A percentile compares a stretch with the other conserved stretches of the same genome.
Conservation (phyloP, 30 jellyfish, hydroid and myxozoan genomes). For the Phacellophora camtschatica region DNA sequence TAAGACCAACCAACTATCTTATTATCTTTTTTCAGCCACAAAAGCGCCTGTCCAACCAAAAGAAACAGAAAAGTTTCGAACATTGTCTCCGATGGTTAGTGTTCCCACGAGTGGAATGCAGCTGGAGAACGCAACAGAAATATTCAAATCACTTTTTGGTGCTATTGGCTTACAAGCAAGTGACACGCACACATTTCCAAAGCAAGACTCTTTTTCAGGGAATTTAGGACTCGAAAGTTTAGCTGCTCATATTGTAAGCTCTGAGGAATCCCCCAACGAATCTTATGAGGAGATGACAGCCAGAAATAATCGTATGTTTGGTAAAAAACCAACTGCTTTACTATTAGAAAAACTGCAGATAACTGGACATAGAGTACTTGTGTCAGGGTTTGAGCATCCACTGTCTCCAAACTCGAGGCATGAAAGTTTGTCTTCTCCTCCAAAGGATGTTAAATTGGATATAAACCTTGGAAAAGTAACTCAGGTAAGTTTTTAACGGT, state of each 20-base stretch:
- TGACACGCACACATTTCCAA: not conserved
- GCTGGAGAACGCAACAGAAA: constrained; percentile 85
- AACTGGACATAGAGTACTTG: not conserved
- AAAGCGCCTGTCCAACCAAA: not conserved
- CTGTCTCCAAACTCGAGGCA: not conserved
- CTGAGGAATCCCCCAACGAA: constrained; percentile 46
- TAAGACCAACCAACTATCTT: not conserved
- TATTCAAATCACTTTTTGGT: constrained; percentile 67
- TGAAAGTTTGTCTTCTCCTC: not conserved
- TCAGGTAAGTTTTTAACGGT: too few species aligned
- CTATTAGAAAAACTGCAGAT: constrained; percentile 2
- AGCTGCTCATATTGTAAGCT: constrained; percentile 35
- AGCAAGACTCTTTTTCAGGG: constrained; percentile 5
- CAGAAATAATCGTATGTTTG: not conserved
- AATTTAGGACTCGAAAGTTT: not conserved
- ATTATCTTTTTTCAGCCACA: not conserved
- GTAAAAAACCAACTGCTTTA: constrained; percentile 36
- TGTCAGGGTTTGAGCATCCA: not conserved
- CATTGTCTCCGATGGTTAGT: constrained; percentile 88
- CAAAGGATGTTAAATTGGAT: not conserved
- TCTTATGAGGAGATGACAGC: not conserved
- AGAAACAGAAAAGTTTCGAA: constrained; percentile 46
- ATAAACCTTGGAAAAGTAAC: not conserved
- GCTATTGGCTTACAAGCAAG: constrained; percentile 63
- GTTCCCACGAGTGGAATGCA: constrained; percentile 98